Conservation (phyloP, 2,888 invertebrate genomes). For the Metacarcinus magister region DNA sequence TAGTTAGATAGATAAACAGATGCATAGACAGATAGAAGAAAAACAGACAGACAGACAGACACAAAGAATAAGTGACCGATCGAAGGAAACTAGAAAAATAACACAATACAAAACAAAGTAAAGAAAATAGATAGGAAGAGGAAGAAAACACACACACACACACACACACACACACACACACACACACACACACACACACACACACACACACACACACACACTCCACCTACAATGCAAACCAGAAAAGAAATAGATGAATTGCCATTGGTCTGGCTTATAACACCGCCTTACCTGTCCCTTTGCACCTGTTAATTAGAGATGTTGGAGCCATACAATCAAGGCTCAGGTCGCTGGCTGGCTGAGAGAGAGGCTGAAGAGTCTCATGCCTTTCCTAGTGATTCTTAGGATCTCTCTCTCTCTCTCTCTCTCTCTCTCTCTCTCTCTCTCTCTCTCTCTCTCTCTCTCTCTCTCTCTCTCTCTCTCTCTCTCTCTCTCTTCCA, state of each 20-base stretch:
- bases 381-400: not conserved
- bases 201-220: constrained; percentile 2
- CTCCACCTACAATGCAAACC: not conserved
- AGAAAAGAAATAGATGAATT: not conserved
- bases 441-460: no score
- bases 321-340: not conserved
- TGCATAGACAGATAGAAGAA: not conserved
- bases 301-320: not conserved
- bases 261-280: not conserved
- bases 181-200: constrained; percentile 39
- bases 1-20: not conserved
- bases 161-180: constrained; percentile 17
- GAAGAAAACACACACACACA: not conserved
- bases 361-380: not conserved
- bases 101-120: not conserved
- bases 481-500: no score
- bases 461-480: no score
- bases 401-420: not conserved
- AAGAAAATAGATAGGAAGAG: no score
- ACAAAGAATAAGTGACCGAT: not conserved
- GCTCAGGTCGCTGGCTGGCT: not conserved
- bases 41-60: not conserved
- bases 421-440: no score
- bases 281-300: not conserved
- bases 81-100: not conserved